Evolutionary conservation across 2,797 vertebrate genomes (phyloP).

Genomic region (Peromyscus aztecus): DNA sequence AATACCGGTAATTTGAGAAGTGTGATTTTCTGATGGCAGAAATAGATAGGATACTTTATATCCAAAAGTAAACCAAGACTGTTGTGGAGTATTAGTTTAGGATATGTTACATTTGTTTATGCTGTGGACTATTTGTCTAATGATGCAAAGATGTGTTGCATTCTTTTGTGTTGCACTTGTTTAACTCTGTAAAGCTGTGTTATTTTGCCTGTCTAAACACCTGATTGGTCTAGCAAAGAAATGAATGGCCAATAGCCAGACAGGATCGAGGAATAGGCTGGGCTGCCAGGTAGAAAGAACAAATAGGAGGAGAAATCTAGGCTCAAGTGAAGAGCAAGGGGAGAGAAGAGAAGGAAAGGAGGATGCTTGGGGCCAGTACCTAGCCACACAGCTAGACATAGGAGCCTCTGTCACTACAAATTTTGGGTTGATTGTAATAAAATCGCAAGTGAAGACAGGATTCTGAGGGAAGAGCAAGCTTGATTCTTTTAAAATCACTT

Average conservation of each 20-base stretch:
- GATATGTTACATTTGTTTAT: not conserved
- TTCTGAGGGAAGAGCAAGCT: not conserved
- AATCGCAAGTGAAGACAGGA: not conserved
- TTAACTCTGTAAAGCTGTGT: not conserved
- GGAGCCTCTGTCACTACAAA: not conserved
- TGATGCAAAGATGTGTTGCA: not conserved
- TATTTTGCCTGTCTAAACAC: not conserved
- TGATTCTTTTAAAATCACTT: slow-evolving; percentile 31
- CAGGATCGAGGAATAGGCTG: not conserved
- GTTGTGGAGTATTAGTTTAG: not conserved
- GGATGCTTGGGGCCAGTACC: not conserved
- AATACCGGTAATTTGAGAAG: slow-evolving; percentile 20
- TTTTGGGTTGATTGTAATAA: not conserved
- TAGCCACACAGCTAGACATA: too few species aligned
- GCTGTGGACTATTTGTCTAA: too few species aligned
- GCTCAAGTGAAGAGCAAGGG: not conserved
- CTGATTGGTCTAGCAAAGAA: not conserved
- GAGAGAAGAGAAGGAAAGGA: not conserved
- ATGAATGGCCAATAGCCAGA: not conserved
- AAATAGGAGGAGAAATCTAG: not conserved
- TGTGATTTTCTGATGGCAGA: slow-evolving; percentile 29
- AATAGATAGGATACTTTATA: not conserved
- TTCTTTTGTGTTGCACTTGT: not conserved
- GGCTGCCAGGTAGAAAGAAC: not conserved
- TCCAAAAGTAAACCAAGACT: not conserved